phyloP scores from a whole-genome alignment of 2,113 vertebrate species.

The Pluvialis apricaria region DNA sequence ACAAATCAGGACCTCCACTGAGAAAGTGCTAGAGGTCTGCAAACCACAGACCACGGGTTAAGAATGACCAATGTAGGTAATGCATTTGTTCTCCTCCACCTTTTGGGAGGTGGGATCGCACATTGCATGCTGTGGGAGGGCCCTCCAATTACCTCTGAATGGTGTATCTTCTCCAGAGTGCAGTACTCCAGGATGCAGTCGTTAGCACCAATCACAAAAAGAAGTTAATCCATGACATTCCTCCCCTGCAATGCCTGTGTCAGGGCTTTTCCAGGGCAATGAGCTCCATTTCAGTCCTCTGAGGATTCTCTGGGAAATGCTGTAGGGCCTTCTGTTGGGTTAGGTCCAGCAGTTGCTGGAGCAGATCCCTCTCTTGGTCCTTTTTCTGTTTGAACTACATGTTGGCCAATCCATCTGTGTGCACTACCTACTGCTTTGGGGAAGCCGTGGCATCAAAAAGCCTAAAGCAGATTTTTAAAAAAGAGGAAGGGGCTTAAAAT shows the following conservation, averaged over 20 bases:
- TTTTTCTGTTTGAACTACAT: background rate
- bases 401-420: background rate
- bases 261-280: constrained; percentile 14
- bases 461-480: background rate
- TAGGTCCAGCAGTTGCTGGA: constrained; percentile 3
- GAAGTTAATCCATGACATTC: background rate
- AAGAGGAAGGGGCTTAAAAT: background rate
- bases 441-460: background rate
- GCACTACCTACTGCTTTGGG: background rate
- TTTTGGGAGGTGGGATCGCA: background rate
- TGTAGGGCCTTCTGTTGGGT: constrained; percentile 28
- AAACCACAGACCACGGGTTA: background rate
- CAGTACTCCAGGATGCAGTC: background rate
- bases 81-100: background rate
- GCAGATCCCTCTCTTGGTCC: background rate
- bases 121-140: background rate
- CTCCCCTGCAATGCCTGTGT: background rate
- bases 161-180: background rate
- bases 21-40: background rate
- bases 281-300: constrained; percentile 21
- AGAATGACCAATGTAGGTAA: background rate
- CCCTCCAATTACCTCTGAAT: background rate
- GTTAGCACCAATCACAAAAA: background rate
- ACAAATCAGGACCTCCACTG: background rate
- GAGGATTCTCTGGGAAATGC: constrained; percentile 10